These are phyloP conservation scores for Caenorhabditis remanei DNA, from an alignment of 1,140 invertebrate genomes.

Conservation along the genomic window DNA sequence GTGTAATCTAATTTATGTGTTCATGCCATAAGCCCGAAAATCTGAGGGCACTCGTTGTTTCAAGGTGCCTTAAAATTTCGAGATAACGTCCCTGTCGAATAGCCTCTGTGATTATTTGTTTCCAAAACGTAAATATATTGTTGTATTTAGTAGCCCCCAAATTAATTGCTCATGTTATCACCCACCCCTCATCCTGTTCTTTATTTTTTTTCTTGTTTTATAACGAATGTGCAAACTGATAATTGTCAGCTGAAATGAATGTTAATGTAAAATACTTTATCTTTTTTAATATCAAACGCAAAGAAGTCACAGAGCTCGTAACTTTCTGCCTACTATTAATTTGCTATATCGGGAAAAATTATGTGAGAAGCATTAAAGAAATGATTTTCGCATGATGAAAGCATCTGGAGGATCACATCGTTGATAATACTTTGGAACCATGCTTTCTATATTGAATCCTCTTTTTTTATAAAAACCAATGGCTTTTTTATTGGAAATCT, in stretches of 20 bases:
- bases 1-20: conserved; percentile 28
- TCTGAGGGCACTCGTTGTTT: conserved; percentile 7
- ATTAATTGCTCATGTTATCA: background rate
- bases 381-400: conserved; percentile 8
- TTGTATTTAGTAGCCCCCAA: conserved; percentile 37
- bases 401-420: conserved; percentile 35
- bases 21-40: background rate
- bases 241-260: background rate
- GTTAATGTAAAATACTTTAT: no score
- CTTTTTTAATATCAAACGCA: no score
- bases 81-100: conserved; percentile 35
- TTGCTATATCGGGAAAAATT: no score
- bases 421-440: conserved; percentile 9
- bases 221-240: conserved; percentile 38
- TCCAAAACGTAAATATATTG: background rate
- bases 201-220: conserved; percentile 9
- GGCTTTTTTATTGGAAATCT: conserved; percentile 30
- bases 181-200: background rate
- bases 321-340: no score
- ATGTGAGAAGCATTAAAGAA: background rate
- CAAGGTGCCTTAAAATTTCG: background rate
- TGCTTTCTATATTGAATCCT: conserved; percentile 5
- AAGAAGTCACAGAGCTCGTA: no score
- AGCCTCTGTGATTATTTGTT: conserved; percentile 37
- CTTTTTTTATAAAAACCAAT: conserved; percentile 27